These are phyloP conservation scores for Neolamprologus multifasciatus DNA, from an alignment of 2,797 vertebrate species.

Conservation along the genomic window DNA sequence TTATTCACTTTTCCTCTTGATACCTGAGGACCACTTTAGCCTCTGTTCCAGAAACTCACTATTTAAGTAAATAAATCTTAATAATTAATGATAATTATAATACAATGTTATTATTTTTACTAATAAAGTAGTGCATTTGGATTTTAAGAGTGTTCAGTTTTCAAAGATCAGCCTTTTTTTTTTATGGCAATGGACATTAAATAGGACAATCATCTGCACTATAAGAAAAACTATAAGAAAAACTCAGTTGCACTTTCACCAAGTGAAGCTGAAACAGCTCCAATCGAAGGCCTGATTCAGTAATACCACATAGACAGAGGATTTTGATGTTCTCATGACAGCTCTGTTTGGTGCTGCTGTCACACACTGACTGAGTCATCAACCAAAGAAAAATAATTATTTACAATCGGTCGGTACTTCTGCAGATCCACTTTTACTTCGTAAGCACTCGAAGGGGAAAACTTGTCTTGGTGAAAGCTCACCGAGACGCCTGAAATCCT, in stretches of 20 bases:
- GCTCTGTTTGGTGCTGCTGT: slow-evolving; percentile 27
- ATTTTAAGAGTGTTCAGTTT: not conserved
- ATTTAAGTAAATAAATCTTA: no score
- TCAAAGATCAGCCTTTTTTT: not conserved
- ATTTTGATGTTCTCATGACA: slow-evolving; percentile 5
- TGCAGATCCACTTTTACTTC: slow-evolving; percentile 18
- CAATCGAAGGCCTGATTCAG: not conserved
- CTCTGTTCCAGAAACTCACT: not conserved
- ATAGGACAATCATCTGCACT: not conserved
- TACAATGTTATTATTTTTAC: not conserved
- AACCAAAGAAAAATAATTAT: slow-evolving; percentile 43
- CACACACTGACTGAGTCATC: slow-evolving; percentile 36
- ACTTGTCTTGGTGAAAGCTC: not conserved
- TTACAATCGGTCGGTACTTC: slow-evolving; percentile 22
- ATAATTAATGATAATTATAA: not conserved
- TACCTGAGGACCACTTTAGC: not conserved
- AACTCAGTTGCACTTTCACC: not conserved
- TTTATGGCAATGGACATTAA: not conserved
- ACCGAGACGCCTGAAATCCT: not conserved
- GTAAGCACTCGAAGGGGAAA: slow-evolving; percentile 7
- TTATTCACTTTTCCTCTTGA: not conserved
- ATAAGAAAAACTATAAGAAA: not conserved
- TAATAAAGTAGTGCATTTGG: not conserved
- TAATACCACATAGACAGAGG: not conserved
- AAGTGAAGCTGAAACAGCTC: not conserved